Evolutionary conservation across 1,140 invertebrate genomes (phyloP), one percentile per base, ranked within the genome.

Genomic region (Ceratina australensis): DNA sequence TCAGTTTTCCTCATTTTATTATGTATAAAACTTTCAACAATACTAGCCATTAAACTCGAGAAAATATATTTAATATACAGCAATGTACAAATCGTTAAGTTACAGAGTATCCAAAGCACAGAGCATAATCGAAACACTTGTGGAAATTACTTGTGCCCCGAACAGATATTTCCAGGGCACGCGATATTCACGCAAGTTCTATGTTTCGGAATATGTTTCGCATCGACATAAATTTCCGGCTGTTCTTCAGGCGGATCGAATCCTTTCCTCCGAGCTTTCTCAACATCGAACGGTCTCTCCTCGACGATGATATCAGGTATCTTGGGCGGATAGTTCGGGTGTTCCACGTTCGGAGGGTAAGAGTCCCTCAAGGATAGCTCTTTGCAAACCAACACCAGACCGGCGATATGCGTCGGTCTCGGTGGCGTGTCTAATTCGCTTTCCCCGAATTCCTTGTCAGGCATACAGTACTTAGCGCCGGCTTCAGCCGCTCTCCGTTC

Each of bases 391-490:
- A 72, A 54, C 13, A 60, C 47, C 4, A 78, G 50, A 16, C 63
- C 57, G 18, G 33, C 56, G 24, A 73, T 42, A 4, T 78, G 61
- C 0, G 63, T 10, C 3, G 79, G 28, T 1, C 47, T 56, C 5
- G 79, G 75, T 2, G 75, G 75, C 8, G 47, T 22, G 18, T 81
- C 75, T 3, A 78, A 2, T 28, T 81, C 79, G 47, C 63, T 73
- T 15, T 24, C 26, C 1, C 63, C 49, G 20, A 57, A 49, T 13
- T 56, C 22, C 22, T 50, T 47, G 12, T 52, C 49, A 4, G 76
- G 75, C 3, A 56, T 20, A 16, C 79, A 81, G 15, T 63, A 67
- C 57, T 26, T 78, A 0, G 15, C 2, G 4, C 77, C 7, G 0
- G 18, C 42, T 8, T 78, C 76, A 0, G 54, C 54, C 0, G 61